Base-by-base conservation (phyloP, 2,113 vertebrate species). In the Phyllostomus discolor region DNA sequence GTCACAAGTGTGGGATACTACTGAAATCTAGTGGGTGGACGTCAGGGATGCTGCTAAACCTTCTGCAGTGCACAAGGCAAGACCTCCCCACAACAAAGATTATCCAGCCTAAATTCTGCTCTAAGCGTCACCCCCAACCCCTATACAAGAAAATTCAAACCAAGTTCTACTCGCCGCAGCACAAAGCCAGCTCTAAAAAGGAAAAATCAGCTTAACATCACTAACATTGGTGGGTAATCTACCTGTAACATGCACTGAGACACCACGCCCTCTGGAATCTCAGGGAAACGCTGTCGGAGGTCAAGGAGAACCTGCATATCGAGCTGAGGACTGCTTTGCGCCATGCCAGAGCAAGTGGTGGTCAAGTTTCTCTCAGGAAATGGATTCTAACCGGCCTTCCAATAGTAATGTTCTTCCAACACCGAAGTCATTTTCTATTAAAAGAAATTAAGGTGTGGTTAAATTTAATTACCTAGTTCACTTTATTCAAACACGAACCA, bases 241-340 rank as follows among this genome's bases (percentile, higher is more conserved):
- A 99, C 99, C 99, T 99, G 99, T 97, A 99, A 98, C 99, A 99
- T 99, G 98, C 98, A 99, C 96, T 99, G 99, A 98, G 99, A 99
- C 24, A 99, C 99, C 87, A 99, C 99, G 26, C 98, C 99, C 97
- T 99, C 99, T 82, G 99, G 99, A 98, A 99, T 99, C 99, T 99
- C 99, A 88, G 99, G 99, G 97, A 99, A 99, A 95, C 99, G 99
- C 97, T 99, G 99, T 96, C 99, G 99, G 97, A 99, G 99, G 98
- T 99, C 99, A 98, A 99, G 99, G 98, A 99, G 99, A 98, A 99
- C 98, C 98, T 99, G 99, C 98, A 99, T 98, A 41, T 99, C 99
- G 70, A 99, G 98, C 96, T 99, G 99, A n/a, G 99, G 99, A 97
- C 99, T 99, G 97, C 99, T 99, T 98, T 99, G 99, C 98, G 99